Evolutionary conservation across 2,113 vertebrate species (phyloP).

Genomic region (Amazona vittata): DNA sequence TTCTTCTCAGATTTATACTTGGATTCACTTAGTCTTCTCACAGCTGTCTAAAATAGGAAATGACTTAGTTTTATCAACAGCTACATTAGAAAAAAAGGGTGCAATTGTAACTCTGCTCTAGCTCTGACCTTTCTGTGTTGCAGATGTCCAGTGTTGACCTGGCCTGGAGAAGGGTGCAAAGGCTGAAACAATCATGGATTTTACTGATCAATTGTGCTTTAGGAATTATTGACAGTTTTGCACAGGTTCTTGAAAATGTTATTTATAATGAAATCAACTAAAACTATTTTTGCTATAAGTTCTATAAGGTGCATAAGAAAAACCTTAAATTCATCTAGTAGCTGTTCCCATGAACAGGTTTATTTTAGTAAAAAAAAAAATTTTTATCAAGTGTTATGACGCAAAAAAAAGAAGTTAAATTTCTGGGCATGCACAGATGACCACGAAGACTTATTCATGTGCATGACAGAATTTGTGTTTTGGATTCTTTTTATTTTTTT

Average conservation of each 20-base stretch:
- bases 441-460: constrained; percentile 84
- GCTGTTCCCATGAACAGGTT: constrained; percentile 90
- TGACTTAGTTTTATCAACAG: not conserved
- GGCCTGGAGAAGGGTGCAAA: constrained; percentile 82
- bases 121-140: constrained; percentile 68
- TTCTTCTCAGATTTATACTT: not conserved
- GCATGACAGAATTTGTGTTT: constrained; percentile 88
- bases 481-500: constrained; percentile 82
- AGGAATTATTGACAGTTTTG: constrained; percentile 93
- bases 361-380: constrained; percentile 96
- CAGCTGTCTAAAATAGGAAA: not conserved
- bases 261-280: constrained; percentile 92
- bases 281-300: constrained; percentile 96
- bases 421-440: constrained; percentile 84
- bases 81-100: not conserved
- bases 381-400: constrained; percentile 90
- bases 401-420: constrained; percentile 81
- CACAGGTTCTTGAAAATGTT: constrained; percentile 94
- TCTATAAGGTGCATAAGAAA: constrained; percentile 91
- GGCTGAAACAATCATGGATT: constrained; percentile 93
- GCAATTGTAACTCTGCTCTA: constrained; percentile 21
- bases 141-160: constrained; percentile 78
- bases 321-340: constrained; percentile 91
- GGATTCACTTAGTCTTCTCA: not conserved
- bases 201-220: constrained; percentile 91